Conservation (phyloP, 1,140 invertebrate genomes). For the Drosophila elegans region DNA sequence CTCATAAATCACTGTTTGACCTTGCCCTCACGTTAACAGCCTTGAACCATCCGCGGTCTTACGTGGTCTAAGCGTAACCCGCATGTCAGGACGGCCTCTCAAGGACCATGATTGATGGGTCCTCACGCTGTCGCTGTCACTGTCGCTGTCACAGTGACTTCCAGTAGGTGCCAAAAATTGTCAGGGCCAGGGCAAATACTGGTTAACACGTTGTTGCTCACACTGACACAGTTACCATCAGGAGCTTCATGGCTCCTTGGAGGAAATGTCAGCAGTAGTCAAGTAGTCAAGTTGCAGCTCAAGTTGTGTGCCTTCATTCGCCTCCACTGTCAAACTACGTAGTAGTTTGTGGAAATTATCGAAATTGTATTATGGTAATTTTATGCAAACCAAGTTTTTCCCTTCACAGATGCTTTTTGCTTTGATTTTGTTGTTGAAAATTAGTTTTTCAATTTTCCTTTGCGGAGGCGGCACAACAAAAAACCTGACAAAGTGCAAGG, state of each 20-base stretch:
- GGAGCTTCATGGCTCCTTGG: not conserved
- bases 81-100: slow-evolving; percentile 18
- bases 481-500: slow-evolving; percentile 35
- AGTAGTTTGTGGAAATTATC: slow-evolving; percentile 65
- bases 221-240: not conserved
- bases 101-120: slow-evolving; percentile 43
- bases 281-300: slow-evolving; percentile 49
- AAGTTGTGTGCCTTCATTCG: slow-evolving; percentile 9
- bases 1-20: slow-evolving; percentile 46
- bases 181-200: slow-evolving; percentile 36
- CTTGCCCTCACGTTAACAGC: slow-evolving; percentile 37
- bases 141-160: slow-evolving; percentile 26
- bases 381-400: slow-evolving; percentile 65
- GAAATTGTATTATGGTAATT: slow-evolving; percentile 78
- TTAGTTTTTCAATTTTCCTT: slow-evolving; percentile 73
- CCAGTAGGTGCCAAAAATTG: slow-evolving; percentile 40
- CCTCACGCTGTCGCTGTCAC: slow-evolving; percentile 20
- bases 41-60: slow-evolving; percentile 24
- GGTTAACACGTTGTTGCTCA: slow-evolving; percentile 51
- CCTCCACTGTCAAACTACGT: slow-evolving; percentile 15
- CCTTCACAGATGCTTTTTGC: slow-evolving; percentile 48
- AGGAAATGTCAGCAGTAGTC: slow-evolving; percentile 31
- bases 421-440: slow-evolving; percentile 70
- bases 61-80: slow-evolving; percentile 16
- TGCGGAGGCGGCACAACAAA: not conserved